Conservation (phyloP, 2,888 invertebrate genomes). For the Ormyrus labotus region DNA sequence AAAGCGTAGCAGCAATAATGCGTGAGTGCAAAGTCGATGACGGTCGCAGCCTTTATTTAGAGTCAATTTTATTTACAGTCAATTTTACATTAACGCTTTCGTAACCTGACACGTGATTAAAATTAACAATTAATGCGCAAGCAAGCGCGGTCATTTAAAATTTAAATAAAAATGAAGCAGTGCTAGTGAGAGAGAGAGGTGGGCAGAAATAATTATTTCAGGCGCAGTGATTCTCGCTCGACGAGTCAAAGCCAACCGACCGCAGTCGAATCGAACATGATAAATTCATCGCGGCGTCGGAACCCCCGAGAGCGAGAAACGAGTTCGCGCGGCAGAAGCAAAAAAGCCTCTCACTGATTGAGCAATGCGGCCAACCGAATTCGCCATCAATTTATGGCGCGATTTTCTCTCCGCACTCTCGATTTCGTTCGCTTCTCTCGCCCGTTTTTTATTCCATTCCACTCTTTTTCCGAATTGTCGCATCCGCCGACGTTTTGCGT, state of each 20-base stretch:
- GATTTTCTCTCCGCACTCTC: constrained; percentile 20
- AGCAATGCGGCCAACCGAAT: constrained; percentile 41
- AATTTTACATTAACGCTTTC: constrained; percentile 14
- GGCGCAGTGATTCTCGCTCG: constrained; percentile 21
- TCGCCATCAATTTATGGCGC: constrained; percentile 47
- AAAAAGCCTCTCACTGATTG: constrained; percentile 45
- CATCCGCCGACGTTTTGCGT: constrained; percentile 14
- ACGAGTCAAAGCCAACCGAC: constrained; percentile 39
- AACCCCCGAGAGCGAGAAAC: constrained; percentile 7
- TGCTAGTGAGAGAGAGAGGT: background rate
- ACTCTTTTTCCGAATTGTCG: constrained; percentile 3
- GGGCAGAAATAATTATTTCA: constrained; percentile 44
- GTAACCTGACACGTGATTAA: constrained; percentile 13
- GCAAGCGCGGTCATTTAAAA: constrained; percentile 20
- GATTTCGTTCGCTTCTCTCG: background rate
- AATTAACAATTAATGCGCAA: constrained; percentile 39
- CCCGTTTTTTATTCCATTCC: background rate
- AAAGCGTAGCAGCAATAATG: background rate
- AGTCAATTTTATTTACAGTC: too few species aligned
- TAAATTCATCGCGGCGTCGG: constrained; percentile 46
- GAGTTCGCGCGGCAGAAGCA: constrained; percentile 12
- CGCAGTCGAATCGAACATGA: constrained; percentile 51
- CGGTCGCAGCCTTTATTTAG: background rate
- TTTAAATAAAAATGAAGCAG: constrained; percentile 19
- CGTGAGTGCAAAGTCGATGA: background rate